Evolutionary conservation across 2,888 invertebrate genomes (phyloP).

Genomic region (Venusia cambrica): DNA sequence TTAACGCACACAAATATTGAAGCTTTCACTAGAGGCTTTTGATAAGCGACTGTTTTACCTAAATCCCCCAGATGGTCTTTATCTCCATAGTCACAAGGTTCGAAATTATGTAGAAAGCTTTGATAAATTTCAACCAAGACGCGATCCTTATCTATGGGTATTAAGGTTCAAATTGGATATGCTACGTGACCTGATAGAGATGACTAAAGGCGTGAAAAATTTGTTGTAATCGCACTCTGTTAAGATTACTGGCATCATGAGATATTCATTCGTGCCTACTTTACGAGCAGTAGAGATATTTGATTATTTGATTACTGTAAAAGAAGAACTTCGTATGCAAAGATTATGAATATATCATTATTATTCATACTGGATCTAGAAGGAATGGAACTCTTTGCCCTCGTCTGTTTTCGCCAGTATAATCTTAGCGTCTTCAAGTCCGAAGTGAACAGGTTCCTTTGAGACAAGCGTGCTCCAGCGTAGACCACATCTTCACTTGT

Average conservation of each 20-base stretch:
- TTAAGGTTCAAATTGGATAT: constrained; percentile 8
- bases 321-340: no score
- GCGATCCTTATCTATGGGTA: background rate
- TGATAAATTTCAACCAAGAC: background rate
- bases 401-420: no score
- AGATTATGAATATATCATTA: no score
- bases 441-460: no score
- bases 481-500: no score
- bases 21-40: constrained; percentile 6
- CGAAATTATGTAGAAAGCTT: background rate
- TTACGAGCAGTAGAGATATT: constrained; percentile 17
- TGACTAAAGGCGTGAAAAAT: constrained; percentile 18
- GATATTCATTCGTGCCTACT: constrained; percentile 15
- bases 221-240: constrained; percentile 24
- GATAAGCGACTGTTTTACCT: constrained; percentile 12
- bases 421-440: no score
- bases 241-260: constrained; percentile 20
- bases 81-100: constrained; percentile 15
- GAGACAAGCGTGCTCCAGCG: no score
- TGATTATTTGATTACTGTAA: no score
- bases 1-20: constrained; percentile 7
- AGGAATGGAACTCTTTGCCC: no score
- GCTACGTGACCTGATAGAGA: constrained; percentile 3
- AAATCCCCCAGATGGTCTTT: constrained; percentile 5
- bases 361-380: no score